Conservation (phyloP, 2,113 vertebrate species). For the Erpornis zantholeuca region DNA sequence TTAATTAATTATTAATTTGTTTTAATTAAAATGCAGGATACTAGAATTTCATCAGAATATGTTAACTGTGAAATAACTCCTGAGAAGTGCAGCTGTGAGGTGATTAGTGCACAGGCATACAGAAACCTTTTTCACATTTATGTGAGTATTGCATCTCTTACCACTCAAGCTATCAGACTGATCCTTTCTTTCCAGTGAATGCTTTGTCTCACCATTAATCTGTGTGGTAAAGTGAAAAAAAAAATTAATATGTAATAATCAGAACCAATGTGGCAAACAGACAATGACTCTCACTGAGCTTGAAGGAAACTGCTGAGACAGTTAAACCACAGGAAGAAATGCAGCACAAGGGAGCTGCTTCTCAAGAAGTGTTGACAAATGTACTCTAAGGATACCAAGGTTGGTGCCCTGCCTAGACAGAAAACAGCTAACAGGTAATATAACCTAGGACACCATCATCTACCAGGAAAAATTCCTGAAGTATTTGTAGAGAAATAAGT, state of each 20-base stretch:
- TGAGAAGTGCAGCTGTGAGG: neutral
- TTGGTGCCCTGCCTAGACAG: neutral
- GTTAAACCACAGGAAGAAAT: neutral
- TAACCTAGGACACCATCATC: neutral
- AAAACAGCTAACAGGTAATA: neutral
- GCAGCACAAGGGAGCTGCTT: neutral
- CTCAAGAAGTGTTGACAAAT: neutral
- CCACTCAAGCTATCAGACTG: constrained; percentile 71
- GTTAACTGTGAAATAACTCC: neutral
- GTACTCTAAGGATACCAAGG: neutral
- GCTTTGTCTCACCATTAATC: constrained; percentile 83
- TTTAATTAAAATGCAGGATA: neutral
- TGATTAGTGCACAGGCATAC: neutral
- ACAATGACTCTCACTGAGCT: neutral
- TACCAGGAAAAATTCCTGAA: neutral
- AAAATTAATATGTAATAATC: neutral
- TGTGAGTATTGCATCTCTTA: constrained; percentile 47
- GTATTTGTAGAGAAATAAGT: neutral
- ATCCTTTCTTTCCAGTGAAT: constrained; percentile 73
- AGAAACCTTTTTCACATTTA: neutral
- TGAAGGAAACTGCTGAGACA: neutral
- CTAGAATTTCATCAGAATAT: neutral
- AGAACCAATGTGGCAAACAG: neutral
- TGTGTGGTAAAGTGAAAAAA: constrained; percentile 27
- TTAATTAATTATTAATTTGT: neutral